Conservation (phyloP, 2,113 vertebrate species). For the Nibea coibor region DNA sequence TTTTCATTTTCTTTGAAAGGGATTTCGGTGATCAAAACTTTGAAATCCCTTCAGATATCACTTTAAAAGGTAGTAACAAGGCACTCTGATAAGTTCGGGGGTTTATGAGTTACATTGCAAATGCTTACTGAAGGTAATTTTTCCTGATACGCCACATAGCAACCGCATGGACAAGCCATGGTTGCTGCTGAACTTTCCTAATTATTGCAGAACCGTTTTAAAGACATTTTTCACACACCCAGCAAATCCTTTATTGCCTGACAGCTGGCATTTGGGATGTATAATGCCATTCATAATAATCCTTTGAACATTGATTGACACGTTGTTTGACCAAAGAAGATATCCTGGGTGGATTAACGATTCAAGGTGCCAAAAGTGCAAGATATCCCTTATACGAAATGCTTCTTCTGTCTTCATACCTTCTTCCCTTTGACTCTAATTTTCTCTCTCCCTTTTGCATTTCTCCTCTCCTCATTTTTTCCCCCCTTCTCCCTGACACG, state of each 20-base stretch:
- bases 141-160: slow-evolving; percentile 46
- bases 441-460: slow-evolving; percentile 58
- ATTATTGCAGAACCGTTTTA: slow-evolving; percentile 31
- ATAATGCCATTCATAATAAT: slow-evolving; percentile 69
- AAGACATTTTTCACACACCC: slow-evolving; percentile 40
- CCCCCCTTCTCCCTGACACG: slow-evolving; percentile 61
- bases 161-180: slow-evolving; percentile 7
- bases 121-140: slow-evolving; percentile 34
- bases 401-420: slow-evolving; percentile 43
- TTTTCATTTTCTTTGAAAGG: slow-evolving; percentile 38
- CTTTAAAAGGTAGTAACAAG: slow-evolving; percentile 43
- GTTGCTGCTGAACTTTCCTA: slow-evolving; percentile 22
- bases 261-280: slow-evolving; percentile 68
- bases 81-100: slow-evolving; percentile 39
- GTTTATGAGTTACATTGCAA: slow-evolving; percentile 37
- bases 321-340: slow-evolving; percentile 75
- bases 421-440: slow-evolving; percentile 51
- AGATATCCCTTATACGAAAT: slow-evolving; percentile 54
- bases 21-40: slow-evolving; percentile 50
- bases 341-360: slow-evolving; percentile 68
- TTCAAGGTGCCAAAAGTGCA: slow-evolving; percentile 60
- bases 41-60: slow-evolving; percentile 33
- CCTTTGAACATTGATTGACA: slow-evolving; percentile 79
- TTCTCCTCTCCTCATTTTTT: slow-evolving; percentile 30
- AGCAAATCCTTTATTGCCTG: slow-evolving; percentile 50